Conservation (phyloP, 2,797 vertebrate species). For the Eurystomus glaucurus region DNA sequence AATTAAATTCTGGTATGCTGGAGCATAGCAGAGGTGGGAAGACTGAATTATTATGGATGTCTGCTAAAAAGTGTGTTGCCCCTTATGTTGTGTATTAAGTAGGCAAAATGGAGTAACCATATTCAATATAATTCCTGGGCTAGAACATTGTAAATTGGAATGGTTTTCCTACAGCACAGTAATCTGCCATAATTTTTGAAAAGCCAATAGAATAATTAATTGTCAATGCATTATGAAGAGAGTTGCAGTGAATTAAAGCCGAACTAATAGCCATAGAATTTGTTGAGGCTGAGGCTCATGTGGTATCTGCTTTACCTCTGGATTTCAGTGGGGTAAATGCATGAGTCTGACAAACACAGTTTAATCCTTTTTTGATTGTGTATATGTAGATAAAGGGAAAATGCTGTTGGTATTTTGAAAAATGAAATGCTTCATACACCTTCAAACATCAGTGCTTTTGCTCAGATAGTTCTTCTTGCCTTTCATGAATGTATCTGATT, state of each 20-base stretch:
- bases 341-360: neutral
- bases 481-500: constrained; percentile 16
- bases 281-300: neutral
- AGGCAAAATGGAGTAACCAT: neutral
- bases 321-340: neutral
- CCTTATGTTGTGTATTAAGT: neutral
- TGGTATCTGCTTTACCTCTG: neutral
- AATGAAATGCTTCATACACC: neutral
- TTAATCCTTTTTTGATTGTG: neutral
- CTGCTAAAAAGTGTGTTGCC: neutral
- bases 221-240: neutral
- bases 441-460: neutral
- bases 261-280: neutral
- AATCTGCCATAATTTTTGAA: neutral
- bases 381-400: constrained; percentile 5
- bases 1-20: neutral
- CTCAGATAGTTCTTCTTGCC: neutral
- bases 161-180: neutral
- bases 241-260: neutral
- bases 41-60: neutral
- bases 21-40: neutral
- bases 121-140: neutral
- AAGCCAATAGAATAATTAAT: neutral
- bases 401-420: constrained; percentile 8
- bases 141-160: neutral